These are phyloP conservation scores for Nephrotoma appendiculata DNA, from an alignment of 2,888 invertebrate species.

Conservation along the genomic window DNA sequence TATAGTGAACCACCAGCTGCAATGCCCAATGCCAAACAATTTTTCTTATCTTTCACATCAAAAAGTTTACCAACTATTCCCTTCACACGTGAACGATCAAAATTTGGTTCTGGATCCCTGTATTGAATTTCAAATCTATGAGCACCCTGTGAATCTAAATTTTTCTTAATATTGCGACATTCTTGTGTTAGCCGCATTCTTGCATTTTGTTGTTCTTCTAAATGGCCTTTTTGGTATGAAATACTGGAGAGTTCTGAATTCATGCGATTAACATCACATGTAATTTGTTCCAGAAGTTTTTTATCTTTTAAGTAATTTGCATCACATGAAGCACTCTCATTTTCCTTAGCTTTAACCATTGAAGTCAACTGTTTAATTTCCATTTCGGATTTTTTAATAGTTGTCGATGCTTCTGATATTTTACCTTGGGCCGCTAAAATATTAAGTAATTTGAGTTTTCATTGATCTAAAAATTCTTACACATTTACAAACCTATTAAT, in stretches of 20 bases:
- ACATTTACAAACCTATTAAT: slow-evolving; percentile 49
- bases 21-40: slow-evolving; percentile 69
- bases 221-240: slow-evolving; percentile 45
- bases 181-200: slow-evolving; percentile 38
- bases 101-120: slow-evolving; percentile 59
- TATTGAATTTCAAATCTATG: slow-evolving; percentile 48
- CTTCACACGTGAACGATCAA: slow-evolving; percentile 47
- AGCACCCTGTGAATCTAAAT: slow-evolving; percentile 23
- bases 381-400: slow-evolving; percentile 64
- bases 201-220: slow-evolving; percentile 37
- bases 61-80: slow-evolving; percentile 74
- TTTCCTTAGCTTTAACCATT: slow-evolving; percentile 47
- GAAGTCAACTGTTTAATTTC: slow-evolving; percentile 47
- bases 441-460: neutral
- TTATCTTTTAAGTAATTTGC: slow-evolving; percentile 52
- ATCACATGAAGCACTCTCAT: slow-evolving; percentile 50
- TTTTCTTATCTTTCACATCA: slow-evolving; percentile 49
- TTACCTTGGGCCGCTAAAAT: slow-evolving; percentile 55
- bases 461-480: neutral
- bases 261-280: slow-evolving; percentile 23
- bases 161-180: slow-evolving; percentile 34
- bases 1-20: slow-evolving; percentile 74
- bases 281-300: slow-evolving; percentile 36
- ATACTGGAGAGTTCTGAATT: slow-evolving; percentile 33
- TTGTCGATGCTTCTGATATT: slow-evolving; percentile 61